Evolutionary conservation across 2,888 invertebrate species (phyloP).

Genomic region (Campoplex nolae): DNA sequence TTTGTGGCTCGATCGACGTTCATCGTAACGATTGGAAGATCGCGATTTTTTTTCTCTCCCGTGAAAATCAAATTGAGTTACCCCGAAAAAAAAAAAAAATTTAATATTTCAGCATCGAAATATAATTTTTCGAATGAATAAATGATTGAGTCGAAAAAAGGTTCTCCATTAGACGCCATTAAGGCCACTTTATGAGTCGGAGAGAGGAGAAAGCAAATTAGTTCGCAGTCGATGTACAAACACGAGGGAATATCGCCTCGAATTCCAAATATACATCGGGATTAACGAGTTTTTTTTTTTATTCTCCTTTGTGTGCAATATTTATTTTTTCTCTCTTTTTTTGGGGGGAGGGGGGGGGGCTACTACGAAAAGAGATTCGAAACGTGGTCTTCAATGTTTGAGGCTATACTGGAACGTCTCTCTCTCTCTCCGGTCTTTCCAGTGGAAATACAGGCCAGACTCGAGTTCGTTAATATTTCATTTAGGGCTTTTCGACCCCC

Average conservation of each 20-base stretch:
- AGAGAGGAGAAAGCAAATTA: constrained; percentile 12
- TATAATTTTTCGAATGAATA: not conserved
- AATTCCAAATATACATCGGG: constrained; percentile 30
- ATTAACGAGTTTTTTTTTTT: constrained; percentile 45
- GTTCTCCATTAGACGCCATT: constrained; percentile 61
- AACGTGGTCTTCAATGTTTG: constrained; percentile 26
- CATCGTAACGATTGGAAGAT: not conserved
- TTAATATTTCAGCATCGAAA: not conserved
- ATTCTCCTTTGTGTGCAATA: not conserved
- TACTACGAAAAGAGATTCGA: constrained; percentile 14
- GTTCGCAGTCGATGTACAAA: constrained; percentile 26
- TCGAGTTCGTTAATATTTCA: constrained; percentile 70
- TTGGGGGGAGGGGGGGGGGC: not conserved
- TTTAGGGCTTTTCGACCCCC: constrained; percentile 53
- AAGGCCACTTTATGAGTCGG: constrained; percentile 59
- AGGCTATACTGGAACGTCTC: constrained; percentile 15
- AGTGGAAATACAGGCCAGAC: constrained; percentile 66
- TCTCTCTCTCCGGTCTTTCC: constrained; percentile 45
- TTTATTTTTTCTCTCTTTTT: constrained; percentile 12
- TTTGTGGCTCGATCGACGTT: too few relatives aligned
- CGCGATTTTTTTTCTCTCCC: not conserved
- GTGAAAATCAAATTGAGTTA: not conserved
- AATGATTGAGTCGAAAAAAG: constrained; percentile 25
- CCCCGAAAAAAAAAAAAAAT: not conserved
- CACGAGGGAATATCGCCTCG: constrained; percentile 40